phyloP scores from a whole-genome alignment of 2,797 vertebrate genomes.

The Pteronotus mesoamericanus region DNA sequence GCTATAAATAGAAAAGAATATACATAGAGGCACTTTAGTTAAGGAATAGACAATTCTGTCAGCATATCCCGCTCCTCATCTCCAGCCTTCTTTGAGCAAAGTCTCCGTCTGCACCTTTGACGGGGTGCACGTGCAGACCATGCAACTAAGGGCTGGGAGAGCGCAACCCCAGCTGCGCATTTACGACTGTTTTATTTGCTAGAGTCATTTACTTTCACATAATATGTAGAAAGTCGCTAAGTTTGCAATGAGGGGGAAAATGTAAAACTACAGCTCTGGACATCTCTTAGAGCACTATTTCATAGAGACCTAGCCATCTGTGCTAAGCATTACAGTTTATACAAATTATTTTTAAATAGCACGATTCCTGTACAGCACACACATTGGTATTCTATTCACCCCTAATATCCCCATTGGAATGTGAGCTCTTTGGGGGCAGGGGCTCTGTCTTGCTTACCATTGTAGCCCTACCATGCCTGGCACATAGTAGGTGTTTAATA shows the following conservation, averaged over 20 bases:
- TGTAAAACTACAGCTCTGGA: slow-evolving; percentile 79
- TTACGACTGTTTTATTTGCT: slow-evolving; percentile 74
- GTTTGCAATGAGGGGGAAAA: slow-evolving; percentile 73
- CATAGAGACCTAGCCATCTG: slow-evolving; percentile 70
- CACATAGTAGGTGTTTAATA: slow-evolving; percentile 68
- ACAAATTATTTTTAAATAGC: slow-evolving; percentile 75
- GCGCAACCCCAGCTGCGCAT: slow-evolving; percentile 58
- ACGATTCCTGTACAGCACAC: slow-evolving; percentile 78
- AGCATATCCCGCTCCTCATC: slow-evolving; percentile 62
- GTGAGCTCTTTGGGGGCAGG: slow-evolving; percentile 18
- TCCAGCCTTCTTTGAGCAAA: slow-evolving; percentile 66
- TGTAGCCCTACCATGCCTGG: slow-evolving; percentile 64
- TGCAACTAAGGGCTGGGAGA: slow-evolving; percentile 50
- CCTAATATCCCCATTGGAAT: slow-evolving; percentile 69
- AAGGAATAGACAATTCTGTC: slow-evolving; percentile 80
- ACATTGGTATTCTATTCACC: slow-evolving; percentile 72
- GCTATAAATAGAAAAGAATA: slow-evolving; percentile 82
- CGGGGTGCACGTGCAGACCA: slow-evolving; percentile 60
- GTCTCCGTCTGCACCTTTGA: slow-evolving; percentile 64
- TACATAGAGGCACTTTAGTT: slow-evolving; percentile 88
- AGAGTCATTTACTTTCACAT: slow-evolving; percentile 56
- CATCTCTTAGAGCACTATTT: slow-evolving; percentile 79
- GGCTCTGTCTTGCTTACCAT: slow-evolving; percentile 68
- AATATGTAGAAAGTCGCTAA: slow-evolving; percentile 68
- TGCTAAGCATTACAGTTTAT: slow-evolving; percentile 76